Percentiles rank a stretch among this genome's conserved stretches.
Evolutionary conservation across 2,888 invertebrate species (phyloP).

Genomic region (Eurois occulta): DNA sequence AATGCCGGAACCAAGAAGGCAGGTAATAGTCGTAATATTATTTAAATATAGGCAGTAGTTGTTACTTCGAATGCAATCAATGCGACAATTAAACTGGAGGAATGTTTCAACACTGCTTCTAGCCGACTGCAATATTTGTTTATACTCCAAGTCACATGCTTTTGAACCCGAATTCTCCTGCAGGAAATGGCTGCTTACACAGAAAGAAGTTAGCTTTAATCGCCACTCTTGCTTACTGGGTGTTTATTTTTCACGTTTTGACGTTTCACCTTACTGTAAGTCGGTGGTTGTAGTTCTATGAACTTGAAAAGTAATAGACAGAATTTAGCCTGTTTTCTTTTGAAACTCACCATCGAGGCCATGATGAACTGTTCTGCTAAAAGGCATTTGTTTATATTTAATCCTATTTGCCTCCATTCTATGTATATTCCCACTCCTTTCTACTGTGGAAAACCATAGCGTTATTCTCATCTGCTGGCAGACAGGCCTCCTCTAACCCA

Average conservation of each 20-base stretch:
- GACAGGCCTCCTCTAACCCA: background rate
- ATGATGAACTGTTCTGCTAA: background rate
- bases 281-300: background rate
- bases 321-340: background rate
- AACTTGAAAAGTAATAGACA: background rate
- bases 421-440: background rate
- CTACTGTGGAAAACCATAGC: background rate
- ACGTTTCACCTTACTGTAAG: background rate
- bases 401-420: background rate
- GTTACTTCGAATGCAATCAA: constrained; percentile 51
- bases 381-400: background rate
- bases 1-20: constrained; percentile 6
- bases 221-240: background rate
- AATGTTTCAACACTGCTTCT: constrained; percentile 62
- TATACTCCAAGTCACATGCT: constrained; percentile 43
- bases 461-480: background rate
- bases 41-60: constrained; percentile 14
- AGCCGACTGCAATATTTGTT: constrained; percentile 53
- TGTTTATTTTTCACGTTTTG: background rate
- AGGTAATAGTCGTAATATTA: background rate
- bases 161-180: background rate
- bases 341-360: background rate
- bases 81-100: constrained; percentile 58
- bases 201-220: background rate
- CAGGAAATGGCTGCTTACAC: background rate